Conservation (phyloP, 53 echinoderm and acorn worm species). For the Paelopatides confundens region DNA sequence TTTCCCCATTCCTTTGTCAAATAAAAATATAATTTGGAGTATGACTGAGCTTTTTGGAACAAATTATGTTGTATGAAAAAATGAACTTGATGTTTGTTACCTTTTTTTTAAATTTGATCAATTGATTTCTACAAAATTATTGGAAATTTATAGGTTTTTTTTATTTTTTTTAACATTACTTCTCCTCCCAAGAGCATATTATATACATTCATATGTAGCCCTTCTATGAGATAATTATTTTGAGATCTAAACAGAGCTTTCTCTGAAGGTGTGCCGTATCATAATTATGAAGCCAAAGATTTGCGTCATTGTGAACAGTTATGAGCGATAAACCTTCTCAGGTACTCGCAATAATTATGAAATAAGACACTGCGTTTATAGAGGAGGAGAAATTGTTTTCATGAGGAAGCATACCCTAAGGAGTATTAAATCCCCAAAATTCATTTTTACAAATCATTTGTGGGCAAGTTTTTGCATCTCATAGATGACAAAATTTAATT, state of each 20-base stretch:
- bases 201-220: too few species aligned
- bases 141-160: too few species aligned
- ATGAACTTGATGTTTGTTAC: too few species aligned
- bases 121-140: too few species aligned
- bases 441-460: constrained; percentile 1
- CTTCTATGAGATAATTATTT: too few species aligned
- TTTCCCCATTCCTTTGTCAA: too few species aligned
- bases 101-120: too few species aligned
- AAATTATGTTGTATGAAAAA: too few species aligned
- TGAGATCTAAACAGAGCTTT: too few species aligned
- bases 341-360: not conserved
- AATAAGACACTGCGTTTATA: not conserved
- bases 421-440: not conserved
- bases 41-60: too few species aligned
- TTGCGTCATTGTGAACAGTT: not conserved
- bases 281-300: not conserved
- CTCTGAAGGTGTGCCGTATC: too few species aligned
- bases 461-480: not conserved
- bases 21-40: too few species aligned
- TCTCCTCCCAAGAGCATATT: not conserved
- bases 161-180: not conserved
- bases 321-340: not conserved
- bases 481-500: not conserved
- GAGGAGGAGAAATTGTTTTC: not conserved
- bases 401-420: constrained; percentile 4